phyloP scores from a whole-genome alignment of 2,888 invertebrate species.

The Agrochola macilenta region DNA sequence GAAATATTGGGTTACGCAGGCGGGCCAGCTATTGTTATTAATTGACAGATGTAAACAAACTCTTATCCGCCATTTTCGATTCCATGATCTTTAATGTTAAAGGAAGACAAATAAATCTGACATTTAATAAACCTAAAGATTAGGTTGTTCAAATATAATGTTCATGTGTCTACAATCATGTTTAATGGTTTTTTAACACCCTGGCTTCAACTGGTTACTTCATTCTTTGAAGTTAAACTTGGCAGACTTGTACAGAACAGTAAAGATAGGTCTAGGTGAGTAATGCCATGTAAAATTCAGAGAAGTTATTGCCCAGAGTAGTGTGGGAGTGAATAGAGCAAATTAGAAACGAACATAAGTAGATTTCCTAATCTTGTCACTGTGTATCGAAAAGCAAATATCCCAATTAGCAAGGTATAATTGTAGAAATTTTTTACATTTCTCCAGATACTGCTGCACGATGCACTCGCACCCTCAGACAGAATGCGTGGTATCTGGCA shows the following conservation, averaged over 20 bases:
- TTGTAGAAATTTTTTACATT: not conserved
- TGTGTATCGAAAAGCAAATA: too few species aligned
- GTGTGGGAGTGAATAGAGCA: too few species aligned
- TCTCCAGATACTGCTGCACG: slow-evolving; percentile 4
- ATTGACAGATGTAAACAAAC: not conserved
- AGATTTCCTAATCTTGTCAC: not conserved
- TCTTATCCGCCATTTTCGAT: not conserved
- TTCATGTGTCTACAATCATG: not conserved
- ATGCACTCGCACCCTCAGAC: slow-evolving; percentile 22
- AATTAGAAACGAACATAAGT: not conserved
- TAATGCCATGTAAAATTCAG: not conserved
- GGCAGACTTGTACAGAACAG: not conserved
- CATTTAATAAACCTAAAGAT: not conserved
- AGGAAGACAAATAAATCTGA: not conserved
- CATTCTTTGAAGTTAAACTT: not conserved
- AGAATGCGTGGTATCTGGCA: slow-evolving; percentile 65
- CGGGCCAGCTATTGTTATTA: not conserved
- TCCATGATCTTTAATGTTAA: not conserved
- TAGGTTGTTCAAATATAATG: not conserved
- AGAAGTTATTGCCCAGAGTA: not conserved
- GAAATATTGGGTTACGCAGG: not conserved
- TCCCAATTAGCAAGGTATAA: not conserved
- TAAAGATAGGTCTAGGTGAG: not conserved
- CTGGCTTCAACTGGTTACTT: not conserved
- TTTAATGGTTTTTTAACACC: not conserved